Conservation (phyloP, 1,140 invertebrate species). For the Hylaeus anthracinus region DNA sequence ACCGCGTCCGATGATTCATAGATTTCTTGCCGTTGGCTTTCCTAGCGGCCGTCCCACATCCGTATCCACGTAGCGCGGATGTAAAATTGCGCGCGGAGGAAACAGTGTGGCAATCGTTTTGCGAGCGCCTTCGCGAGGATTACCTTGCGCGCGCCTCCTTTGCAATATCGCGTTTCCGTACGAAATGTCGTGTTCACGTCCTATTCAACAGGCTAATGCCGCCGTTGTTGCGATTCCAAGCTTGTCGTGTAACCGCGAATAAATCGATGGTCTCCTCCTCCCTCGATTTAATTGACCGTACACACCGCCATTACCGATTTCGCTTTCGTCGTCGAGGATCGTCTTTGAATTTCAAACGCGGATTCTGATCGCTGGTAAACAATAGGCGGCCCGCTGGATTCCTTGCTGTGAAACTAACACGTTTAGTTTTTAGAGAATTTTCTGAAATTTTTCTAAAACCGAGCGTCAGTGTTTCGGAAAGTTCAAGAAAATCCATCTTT, state of each 20-base stretch:
- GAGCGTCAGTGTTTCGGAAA: too few species aligned
- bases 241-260: background rate
- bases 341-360: background rate
- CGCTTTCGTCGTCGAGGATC: background rate
- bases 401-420: too few species aligned
- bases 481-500: too few species aligned
- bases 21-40: slow-evolving; percentile 57
- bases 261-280: background rate
- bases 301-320: slow-evolving; percentile 4
- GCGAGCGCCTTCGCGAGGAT: slow-evolving; percentile 53
- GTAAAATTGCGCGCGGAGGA: slow-evolving; percentile 63
- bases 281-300: background rate
- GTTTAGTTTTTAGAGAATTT: too few species aligned
- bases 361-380: too few species aligned
- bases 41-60: slow-evolving; percentile 59
- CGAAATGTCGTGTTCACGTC: slow-evolving; percentile 28
- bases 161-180: slow-evolving; percentile 44
- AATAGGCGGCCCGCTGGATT: too few species aligned
- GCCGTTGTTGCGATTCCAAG: slow-evolving; percentile 17
- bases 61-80: slow-evolving; percentile 52
- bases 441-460: too few species aligned
- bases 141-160: slow-evolving; percentile 41
- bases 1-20: slow-evolving; percentile 60
- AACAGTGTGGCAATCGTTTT: slow-evolving; percentile 61
- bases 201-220: slow-evolving; percentile 15